Percentiles rank a stretch among this genome's conserved stretches.
phyloP scores from a whole-genome alignment of 37 sponge, comb jelly and placozoan species.

The Mnemiopsis leidyi region DNA sequence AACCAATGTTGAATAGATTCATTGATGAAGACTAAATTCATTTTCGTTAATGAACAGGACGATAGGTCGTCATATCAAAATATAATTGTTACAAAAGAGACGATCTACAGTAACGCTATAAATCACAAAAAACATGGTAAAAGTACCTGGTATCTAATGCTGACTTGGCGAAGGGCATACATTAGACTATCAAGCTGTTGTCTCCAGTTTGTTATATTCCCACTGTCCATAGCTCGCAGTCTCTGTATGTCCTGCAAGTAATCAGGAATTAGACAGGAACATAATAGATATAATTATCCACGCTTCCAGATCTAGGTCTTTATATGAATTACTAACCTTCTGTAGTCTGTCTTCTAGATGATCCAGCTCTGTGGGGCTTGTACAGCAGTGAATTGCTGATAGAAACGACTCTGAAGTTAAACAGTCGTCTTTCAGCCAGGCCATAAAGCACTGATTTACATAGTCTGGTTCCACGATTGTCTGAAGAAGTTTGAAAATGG shows the following conservation, averaged over 20 bases:
- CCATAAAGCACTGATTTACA: constrained; percentile 60
- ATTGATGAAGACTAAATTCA: too few relatives aligned
- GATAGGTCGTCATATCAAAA: too few relatives aligned
- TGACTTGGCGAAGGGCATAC: constrained; percentile 56
- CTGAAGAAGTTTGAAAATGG: too few relatives aligned
- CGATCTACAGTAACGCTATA: too few relatives aligned
- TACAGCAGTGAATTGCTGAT: constrained; percentile 10
- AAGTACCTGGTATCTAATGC: constrained; percentile 40
- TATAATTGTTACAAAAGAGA: too few relatives aligned
- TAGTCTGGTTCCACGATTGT: constrained; percentile 40
- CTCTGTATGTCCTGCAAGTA: background rate
- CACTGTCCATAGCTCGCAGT: constrained; percentile 50
- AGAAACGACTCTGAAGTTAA: constrained; percentile 55
- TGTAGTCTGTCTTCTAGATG: constrained; percentile 49
- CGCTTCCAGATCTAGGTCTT: too few relatives aligned
- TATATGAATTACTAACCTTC: constrained; percentile 36
- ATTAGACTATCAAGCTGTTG: constrained; percentile 55
- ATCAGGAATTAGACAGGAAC: too few relatives aligned
- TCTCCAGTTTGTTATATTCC: constrained; percentile 50
- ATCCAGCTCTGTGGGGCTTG: constrained; percentile 43
- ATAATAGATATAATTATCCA: too few relatives aligned
- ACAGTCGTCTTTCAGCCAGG: constrained; percentile 62
- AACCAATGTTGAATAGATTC: too few relatives aligned
- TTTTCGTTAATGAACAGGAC: too few relatives aligned
- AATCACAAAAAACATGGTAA: too few relatives aligned